These are phyloP conservation scores for Telenomus remus DNA, from an alignment of 1,140 invertebrate genomes.

Conservation along the genomic window DNA sequence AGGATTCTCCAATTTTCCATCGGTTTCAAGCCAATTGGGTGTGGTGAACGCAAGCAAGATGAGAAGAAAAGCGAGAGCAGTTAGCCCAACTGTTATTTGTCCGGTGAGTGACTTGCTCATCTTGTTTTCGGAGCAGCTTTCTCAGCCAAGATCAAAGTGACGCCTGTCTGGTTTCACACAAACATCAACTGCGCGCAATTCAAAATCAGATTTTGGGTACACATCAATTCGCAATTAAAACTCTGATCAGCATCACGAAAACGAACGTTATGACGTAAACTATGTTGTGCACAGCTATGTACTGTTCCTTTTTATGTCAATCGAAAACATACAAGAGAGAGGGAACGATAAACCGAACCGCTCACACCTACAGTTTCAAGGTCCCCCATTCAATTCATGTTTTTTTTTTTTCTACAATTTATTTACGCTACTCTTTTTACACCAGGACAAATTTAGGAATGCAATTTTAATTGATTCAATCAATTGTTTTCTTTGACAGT, in stretches of 20 bases:
- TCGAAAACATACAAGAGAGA: conserved; percentile 10
- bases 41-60: conserved; percentile 92
- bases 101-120: conserved; percentile 82
- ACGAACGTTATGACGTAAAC: conserved; percentile 42
- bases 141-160: background rate
- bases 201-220: background rate
- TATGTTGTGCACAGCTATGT: conserved; percentile 26
- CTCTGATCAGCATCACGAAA: conserved; percentile 26
- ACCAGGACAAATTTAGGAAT: background rate
- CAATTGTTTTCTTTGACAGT: conserved; percentile 72
- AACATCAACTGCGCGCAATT: conserved; percentile 8
- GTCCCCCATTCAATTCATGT: background rate
- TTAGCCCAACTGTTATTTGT: conserved; percentile 81
- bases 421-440: background rate
- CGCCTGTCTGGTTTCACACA: conserved; percentile 2
- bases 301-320: conserved; percentile 31
- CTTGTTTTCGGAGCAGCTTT: conserved; percentile 6
- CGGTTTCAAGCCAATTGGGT: conserved; percentile 94
- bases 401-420: conserved; percentile 2
- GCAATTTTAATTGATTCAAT: background rate
- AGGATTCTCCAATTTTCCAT: conserved; percentile 85
- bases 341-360: conserved; percentile 22
- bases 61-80: conserved; percentile 82
- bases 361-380: background rate
- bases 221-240: conserved; percentile 28